Conservation (phyloP, 2,888 invertebrate genomes). For the Xanthia icteritia region DNA sequence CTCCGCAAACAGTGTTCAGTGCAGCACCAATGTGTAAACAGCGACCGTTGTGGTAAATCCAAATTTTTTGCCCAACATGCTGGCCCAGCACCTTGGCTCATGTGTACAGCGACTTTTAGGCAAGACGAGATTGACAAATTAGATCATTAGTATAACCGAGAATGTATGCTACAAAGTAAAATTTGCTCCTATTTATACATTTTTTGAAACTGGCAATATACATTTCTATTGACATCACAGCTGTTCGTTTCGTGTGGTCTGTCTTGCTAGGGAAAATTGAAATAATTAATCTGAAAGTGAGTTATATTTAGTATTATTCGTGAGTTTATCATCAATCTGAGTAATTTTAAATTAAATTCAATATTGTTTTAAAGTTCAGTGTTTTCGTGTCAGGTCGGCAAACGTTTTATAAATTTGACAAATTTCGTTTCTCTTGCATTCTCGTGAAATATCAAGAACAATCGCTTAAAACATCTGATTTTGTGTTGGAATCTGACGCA, state of each 20-base stretch:
- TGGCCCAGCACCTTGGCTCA: too few species aligned
- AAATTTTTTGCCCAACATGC: too few species aligned
- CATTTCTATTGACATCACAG: constrained; percentile 88
- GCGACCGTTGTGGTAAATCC: too few species aligned
- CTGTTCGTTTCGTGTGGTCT: constrained; percentile 89
- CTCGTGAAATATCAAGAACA: constrained; percentile 81
- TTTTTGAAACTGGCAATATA: constrained; percentile 74
- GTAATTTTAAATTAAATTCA: constrained; percentile 62
- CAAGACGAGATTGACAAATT: too few species aligned
- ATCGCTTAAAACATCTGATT: constrained; percentile 72
- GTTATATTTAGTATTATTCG: constrained; percentile 79
- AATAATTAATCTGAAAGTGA: constrained; percentile 86
- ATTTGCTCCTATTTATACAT: neutral
- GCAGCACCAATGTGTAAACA: too few species aligned
- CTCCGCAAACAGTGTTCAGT: too few species aligned
- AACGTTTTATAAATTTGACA: constrained; percentile 80
- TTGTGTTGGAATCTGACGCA: constrained; percentile 67
- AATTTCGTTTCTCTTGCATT: constrained; percentile 83
- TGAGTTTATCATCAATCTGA: constrained; percentile 70
- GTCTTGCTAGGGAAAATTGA: constrained; percentile 85
- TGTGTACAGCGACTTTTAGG: too few species aligned
- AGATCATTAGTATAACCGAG: too few species aligned
- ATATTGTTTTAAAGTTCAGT: constrained; percentile 69
- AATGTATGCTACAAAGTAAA: constrained; percentile 27
- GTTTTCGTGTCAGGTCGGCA: constrained; percentile 76